phyloP scores from a whole-genome alignment of 92 coral and sea anemone genomes.

The Porites divaricata region DNA sequence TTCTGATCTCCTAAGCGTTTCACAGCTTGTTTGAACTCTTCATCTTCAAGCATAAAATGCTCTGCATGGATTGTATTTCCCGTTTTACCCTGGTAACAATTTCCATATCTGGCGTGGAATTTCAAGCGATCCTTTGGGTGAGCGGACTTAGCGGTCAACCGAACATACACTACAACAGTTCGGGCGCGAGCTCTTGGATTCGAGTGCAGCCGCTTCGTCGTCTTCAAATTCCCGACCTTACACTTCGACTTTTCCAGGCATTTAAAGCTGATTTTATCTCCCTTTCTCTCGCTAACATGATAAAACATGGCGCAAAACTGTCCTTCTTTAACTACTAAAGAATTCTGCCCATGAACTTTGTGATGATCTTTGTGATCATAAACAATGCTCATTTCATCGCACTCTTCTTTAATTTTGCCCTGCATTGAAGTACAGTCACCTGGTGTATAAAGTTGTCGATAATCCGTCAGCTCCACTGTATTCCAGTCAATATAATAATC shows the following conservation, averaged over 20 bases:
- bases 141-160: too few species aligned
- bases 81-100: slow-evolving; percentile 18
- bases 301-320: slow-evolving; percentile 40
- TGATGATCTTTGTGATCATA: slow-evolving; percentile 19
- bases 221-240: slow-evolving; percentile 1
- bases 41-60: slow-evolving; percentile 40
- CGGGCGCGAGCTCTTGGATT: slow-evolving; percentile 7
- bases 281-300: slow-evolving; percentile 10
- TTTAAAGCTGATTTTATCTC: not conserved
- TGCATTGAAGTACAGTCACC: slow-evolving; percentile 4
- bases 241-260: slow-evolving; percentile 1
- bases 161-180: slow-evolving; percentile 25
- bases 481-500: slow-evolving; percentile 20
- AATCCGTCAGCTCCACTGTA: slow-evolving; percentile 3
- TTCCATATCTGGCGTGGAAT: slow-evolving; percentile 49
- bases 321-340: not conserved
- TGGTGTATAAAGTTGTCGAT: not conserved
- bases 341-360: slow-evolving; percentile 18
- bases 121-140: not conserved
- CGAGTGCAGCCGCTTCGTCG: not conserved
- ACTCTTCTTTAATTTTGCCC: not conserved
- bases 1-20: not conserved
- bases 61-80: slow-evolving; percentile 35
- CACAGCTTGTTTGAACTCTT: slow-evolving; percentile 20
- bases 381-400: slow-evolving; percentile 2